Percentiles rank a stretch among this genome's conserved stretches.
These are phyloP conservation scores for Glossosoma conforme DNA, from an alignment of 1,140 invertebrate species.

Conservation along the genomic window DNA sequence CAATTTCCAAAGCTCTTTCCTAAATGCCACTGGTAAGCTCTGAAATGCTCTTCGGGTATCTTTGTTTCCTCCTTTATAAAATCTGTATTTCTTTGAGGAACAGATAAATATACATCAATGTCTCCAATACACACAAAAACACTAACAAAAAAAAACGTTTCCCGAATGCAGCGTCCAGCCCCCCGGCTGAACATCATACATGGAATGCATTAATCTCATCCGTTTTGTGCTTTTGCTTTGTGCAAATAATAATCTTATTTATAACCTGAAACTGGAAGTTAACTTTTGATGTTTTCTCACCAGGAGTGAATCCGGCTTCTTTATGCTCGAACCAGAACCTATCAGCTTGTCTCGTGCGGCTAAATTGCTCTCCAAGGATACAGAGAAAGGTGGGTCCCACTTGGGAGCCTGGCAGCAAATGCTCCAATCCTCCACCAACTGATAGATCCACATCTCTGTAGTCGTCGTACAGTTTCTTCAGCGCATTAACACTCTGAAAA, in stretches of 20 bases:
- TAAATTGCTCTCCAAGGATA: constrained; percentile 71
- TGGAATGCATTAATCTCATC: constrained; percentile 74
- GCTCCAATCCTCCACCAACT: constrained; percentile 67
- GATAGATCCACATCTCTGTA: constrained; percentile 76
- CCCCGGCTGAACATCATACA: constrained; percentile 60
- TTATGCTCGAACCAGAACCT: constrained; percentile 57
- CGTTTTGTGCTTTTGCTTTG: constrained; percentile 65
- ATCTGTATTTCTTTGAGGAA: too few relatives aligned
- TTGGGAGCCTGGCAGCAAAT: constrained; percentile 54
- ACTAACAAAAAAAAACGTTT: too few relatives aligned
- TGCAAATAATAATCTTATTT: constrained; percentile 48
- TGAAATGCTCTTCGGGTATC: too few relatives aligned
- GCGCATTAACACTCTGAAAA: constrained; percentile 45
- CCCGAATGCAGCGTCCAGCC: constrained; percentile 67
- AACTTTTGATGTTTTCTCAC: too few relatives aligned
- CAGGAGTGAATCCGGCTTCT: constrained; percentile 41
- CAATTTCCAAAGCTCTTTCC: too few relatives aligned
- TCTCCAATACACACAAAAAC: too few relatives aligned
- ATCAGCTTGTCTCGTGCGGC: constrained; percentile 60
- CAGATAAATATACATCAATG: too few relatives aligned
- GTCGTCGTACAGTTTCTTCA: constrained; percentile 52
- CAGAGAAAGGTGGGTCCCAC: constrained; percentile 75
- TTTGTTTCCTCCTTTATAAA: too few relatives aligned
- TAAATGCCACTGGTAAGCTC: too few relatives aligned
- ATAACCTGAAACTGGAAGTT: constrained; percentile 48